phyloP scores from a whole-genome alignment of 2,888 invertebrate species.

The Odontomyia ornata region DNA sequence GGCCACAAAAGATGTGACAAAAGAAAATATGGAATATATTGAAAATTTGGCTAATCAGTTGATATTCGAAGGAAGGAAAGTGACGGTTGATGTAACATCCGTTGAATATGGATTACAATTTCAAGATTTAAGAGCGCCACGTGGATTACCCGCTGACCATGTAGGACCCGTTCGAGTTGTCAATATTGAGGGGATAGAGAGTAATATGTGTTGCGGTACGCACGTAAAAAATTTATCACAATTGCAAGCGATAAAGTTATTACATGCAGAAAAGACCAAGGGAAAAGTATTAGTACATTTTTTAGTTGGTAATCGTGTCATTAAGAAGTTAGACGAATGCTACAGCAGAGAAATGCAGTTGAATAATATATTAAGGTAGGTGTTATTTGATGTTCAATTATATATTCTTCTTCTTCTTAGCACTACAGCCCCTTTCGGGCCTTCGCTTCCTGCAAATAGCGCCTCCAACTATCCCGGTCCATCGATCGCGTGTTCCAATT shows the following conservation, averaged over 20 bases:
- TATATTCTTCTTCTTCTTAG: not conserved
- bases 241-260: slow-evolving; percentile 73
- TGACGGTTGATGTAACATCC: slow-evolving; percentile 72
- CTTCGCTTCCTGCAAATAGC: too few species aligned
- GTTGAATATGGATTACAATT: slow-evolving; percentile 68
- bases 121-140: slow-evolving; percentile 53
- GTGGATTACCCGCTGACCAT: slow-evolving; percentile 83
- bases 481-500: too few species aligned
- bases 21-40: slow-evolving; percentile 66
- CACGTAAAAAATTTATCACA: slow-evolving; percentile 80
- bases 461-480: too few species aligned
- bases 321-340: slow-evolving; percentile 69
- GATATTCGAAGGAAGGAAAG: slow-evolving; percentile 68
- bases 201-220: slow-evolving; percentile 89
- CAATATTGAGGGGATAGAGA: slow-evolving; percentile 78
- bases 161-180: slow-evolving; percentile 79
- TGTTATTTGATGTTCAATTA: too few species aligned
- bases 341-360: slow-evolving; percentile 75
- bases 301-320: slow-evolving; percentile 76
- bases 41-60: slow-evolving; percentile 75
- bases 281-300: slow-evolving; percentile 73
- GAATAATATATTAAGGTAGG: slow-evolving; percentile 76
- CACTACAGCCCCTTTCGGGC: too few species aligned
- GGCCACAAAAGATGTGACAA: slow-evolving; percentile 67
- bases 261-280: slow-evolving; percentile 78